Conservation (phyloP, 2,888 invertebrate species). For the Sesamia inferens region DNA sequence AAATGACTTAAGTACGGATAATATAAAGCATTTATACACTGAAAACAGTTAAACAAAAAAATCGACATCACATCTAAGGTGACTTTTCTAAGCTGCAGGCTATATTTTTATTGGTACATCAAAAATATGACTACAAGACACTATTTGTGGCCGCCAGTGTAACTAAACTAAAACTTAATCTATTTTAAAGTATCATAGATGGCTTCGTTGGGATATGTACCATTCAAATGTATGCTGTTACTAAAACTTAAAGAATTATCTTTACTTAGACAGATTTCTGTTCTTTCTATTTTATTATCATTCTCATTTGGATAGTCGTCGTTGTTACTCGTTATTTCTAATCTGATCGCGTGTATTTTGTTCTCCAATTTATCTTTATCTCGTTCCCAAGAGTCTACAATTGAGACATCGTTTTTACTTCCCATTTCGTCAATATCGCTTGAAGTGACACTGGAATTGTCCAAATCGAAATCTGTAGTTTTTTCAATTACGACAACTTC, state of each 20-base stretch:
- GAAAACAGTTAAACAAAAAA: slow-evolving; percentile 50
- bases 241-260: slow-evolving; percentile 87
- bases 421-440: slow-evolving; percentile 84
- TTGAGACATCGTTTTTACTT: slow-evolving; percentile 85
- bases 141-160: slow-evolving; percentile 66
- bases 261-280: slow-evolving; percentile 83
- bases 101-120: slow-evolving; percentile 70
- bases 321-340: slow-evolving; percentile 88
- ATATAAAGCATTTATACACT: slow-evolving; percentile 62
- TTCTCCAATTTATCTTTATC: slow-evolving; percentile 79
- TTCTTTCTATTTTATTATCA: slow-evolving; percentile 75
- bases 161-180: slow-evolving; percentile 64
- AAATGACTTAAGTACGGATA: slow-evolving; percentile 56
- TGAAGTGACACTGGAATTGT: slow-evolving; percentile 84
- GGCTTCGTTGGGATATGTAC: slow-evolving; percentile 89
- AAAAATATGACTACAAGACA: slow-evolving; percentile 73
- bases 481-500: slow-evolving; percentile 89
- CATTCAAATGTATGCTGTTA: slow-evolving; percentile 89
- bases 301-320: slow-evolving; percentile 83
- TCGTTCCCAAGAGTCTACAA: slow-evolving; percentile 87
- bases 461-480: slow-evolving; percentile 86
- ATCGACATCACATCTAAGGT: slow-evolving; percentile 54
- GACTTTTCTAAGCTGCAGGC: slow-evolving; percentile 64
- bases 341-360: slow-evolving; percentile 86
- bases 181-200: slow-evolving; percentile 89